These are phyloP conservation scores for Neostethus bicornis DNA, from an alignment of 2,797 vertebrate species.

Conservation along the genomic window DNA sequence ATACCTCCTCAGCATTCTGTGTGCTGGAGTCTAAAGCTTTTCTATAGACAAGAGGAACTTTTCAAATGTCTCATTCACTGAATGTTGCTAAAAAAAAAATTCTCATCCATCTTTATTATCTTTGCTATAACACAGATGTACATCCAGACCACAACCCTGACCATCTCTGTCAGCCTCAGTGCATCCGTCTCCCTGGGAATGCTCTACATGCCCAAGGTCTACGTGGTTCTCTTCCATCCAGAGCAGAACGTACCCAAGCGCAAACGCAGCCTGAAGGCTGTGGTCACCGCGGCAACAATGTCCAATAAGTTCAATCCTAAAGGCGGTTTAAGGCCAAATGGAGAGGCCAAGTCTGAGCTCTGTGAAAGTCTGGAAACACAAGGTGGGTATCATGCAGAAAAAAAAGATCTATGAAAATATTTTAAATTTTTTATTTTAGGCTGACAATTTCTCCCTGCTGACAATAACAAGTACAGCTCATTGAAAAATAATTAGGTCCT, in stretches of 20 bases:
- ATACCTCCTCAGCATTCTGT: too few species aligned
- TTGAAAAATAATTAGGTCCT: slow-evolving; percentile 19
- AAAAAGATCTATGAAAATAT: neutral
- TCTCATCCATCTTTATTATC: slow-evolving; percentile 26
- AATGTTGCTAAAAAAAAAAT: neutral
- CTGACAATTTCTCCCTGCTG: slow-evolving; percentile 1
- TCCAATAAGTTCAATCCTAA: slow-evolving; percentile 98
- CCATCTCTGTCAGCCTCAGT: slow-evolving; percentile 95
- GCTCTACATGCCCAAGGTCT: slow-evolving; percentile 98
- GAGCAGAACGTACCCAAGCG: slow-evolving; percentile 97
- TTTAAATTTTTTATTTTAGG: slow-evolving; percentile 2
- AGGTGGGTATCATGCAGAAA: slow-evolving; percentile 76
- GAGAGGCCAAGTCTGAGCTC: slow-evolving; percentile 95
- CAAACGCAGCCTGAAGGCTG: slow-evolving; percentile 95
- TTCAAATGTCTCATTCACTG: slow-evolving; percentile 5
- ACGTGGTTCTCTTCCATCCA: slow-evolving; percentile 95
- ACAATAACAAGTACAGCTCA: slow-evolving; percentile 2
- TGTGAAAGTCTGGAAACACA: slow-evolving; percentile 96
- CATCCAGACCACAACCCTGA: slow-evolving; percentile 96
- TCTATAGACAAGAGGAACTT: too few species aligned
- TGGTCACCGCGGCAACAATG: slow-evolving; percentile 95
- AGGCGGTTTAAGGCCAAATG: slow-evolving; percentile 90
- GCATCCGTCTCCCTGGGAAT: slow-evolving; percentile 96
- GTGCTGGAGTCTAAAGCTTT: too few species aligned
- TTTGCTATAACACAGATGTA: slow-evolving; percentile 84